Evolutionary conservation across 1,140 invertebrate species (phyloP).

Genomic region (Solenopsis invicta): DNA sequence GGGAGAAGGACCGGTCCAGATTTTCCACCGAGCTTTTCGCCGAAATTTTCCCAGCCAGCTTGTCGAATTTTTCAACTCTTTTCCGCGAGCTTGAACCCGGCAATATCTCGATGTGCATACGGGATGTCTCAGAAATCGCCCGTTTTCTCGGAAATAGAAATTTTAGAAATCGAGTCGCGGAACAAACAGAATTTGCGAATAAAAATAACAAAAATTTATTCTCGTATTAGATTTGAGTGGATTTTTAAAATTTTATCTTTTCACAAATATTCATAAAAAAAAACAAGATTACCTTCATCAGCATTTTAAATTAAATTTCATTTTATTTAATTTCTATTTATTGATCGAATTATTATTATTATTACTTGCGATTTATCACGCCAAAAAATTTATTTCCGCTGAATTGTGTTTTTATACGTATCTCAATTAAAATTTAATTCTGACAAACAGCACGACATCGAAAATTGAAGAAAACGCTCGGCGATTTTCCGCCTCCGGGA

Average conservation of each 20-base stretch:
- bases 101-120: neutral
- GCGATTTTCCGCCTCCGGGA: neutral
- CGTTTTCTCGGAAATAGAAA: neutral
- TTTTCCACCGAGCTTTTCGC: constrained; percentile 8
- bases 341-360: neutral
- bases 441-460: neutral
- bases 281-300: neutral
- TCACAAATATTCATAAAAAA: neutral
- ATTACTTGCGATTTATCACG: neutral
- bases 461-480: neutral
- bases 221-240: neutral
- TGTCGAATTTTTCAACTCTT: constrained; percentile 47
- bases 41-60: constrained; percentile 6
- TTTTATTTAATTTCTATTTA: neutral
- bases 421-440: neutral
- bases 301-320: constrained; percentile 3
- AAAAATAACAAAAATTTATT: neutral
- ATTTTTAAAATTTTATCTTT: neutral
- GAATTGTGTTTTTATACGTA: neutral
- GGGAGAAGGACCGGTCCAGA: neutral
- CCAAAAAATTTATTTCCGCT: neutral
- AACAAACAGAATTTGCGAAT: neutral
- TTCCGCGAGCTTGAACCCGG: neutral
- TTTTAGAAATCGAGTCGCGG: neutral
- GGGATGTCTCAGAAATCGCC: constrained; percentile 3